Base-by-base conservation (phyloP, 2,888 invertebrate genomes). In the Cryptophagus acutangulus region DNA sequence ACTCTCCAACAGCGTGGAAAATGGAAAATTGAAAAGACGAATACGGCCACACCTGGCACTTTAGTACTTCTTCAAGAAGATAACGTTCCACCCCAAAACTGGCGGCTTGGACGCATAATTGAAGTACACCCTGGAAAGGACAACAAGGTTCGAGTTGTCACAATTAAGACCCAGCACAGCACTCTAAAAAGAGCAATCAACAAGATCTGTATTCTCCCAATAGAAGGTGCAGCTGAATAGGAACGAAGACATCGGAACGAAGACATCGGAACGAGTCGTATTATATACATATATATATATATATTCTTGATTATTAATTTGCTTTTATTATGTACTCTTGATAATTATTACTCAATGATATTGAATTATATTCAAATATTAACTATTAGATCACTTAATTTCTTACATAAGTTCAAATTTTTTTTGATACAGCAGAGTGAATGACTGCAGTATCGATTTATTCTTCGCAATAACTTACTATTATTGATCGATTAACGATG, bases 1-100 rank as follows among this genome's bases (percentile, higher is more conserved):
- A 16, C 36, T 2, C 45, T 61, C 0, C 58, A 58, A 37, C 25
- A 17, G 24, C 12, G 48, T 9, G 25, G 31, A 1, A 52, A 49
- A 35, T 52, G 46, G 49, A 40, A 41, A 13, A 41, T n/a, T n/a
- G n/a, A 20, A 20, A 20, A 8, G 6, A 9, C 9, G 6, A 20
- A 20, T 8, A 14, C 10, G 3, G 20, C 33, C 16, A 12, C 12
- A 33, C 9, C 24, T 6, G 39, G 33, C 17, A 10, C 39, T 6
- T 17, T 39, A 5, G 39, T 39, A 17, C 16, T 39, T 6, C 6
- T 39, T n/a, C 15, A 15, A 15, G 39, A 39, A 9, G 33, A 34
- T 13, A 24, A 24, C 33, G n/a, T 17, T 15, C 10, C 33, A 9
- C 33, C 33, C 3, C 33, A 16, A 10, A 15, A 33, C n/a, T 39